Evolutionary conservation across 2,888 invertebrate genomes (phyloP).

Genomic region (Lysandra coridon): DNA sequence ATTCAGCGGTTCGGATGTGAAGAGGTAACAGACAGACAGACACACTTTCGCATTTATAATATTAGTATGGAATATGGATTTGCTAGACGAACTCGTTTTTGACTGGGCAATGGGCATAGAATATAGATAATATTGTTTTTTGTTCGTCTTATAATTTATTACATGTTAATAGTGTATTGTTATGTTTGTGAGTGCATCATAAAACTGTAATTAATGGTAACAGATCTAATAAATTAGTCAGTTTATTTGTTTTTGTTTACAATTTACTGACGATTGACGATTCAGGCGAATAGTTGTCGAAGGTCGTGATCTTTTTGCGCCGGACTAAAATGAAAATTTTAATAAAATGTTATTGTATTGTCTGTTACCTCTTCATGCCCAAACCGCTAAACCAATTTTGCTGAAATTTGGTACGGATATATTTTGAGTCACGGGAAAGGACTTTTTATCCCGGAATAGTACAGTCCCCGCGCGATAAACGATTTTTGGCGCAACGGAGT

Average conservation of each 20-base stretch:
- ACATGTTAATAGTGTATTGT: slow-evolving; percentile 2
- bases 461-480: too few relatives aligned
- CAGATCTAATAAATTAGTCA: not conserved
- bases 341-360: too few relatives aligned
- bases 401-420: too few relatives aligned
- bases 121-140: too few relatives aligned
- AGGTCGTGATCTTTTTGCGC: not conserved
- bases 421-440: too few relatives aligned
- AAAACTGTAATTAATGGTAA: not conserved
- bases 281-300: not conserved
- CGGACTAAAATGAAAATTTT: not conserved
- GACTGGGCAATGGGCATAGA: not conserved
- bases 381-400: too few relatives aligned
- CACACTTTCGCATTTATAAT: too few relatives aligned
- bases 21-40: too few relatives aligned
- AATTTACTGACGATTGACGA: not conserved
- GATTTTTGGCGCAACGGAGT: too few relatives aligned
- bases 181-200: not conserved
- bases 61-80: not conserved
- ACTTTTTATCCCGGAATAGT: too few relatives aligned
- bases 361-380: too few relatives aligned
- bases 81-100: not conserved
- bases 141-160: not conserved
- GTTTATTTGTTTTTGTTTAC: not conserved
- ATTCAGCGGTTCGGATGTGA: too few relatives aligned